Base-by-base conservation (phyloP, 2,888 invertebrate genomes). In the Luperina testacea region DNA sequence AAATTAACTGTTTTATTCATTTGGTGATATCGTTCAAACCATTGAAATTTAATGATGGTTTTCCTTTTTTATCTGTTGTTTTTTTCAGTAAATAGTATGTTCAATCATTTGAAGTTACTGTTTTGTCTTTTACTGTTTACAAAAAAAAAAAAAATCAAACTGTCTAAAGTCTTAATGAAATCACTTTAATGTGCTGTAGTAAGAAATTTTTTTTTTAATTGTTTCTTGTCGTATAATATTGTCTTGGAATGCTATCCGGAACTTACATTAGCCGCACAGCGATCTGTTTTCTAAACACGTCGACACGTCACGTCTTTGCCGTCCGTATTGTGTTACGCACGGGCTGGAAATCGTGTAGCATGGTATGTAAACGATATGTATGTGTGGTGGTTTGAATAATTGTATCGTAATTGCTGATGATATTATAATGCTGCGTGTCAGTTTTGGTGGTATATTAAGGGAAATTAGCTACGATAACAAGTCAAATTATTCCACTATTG, bases 261-360 rank as follows among this genome's bases (percentile, higher is more conserved):
- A 85, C 77, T 74, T 81, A 85, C 83, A 83, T 83, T 83, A 83
- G 77, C 82, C 51, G 81, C 17, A 59, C 32, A 63, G 67, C 82
- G 59, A 85, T 83, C 82, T 74, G 71, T 85, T 83, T 64, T 71
- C 82, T 38, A 71, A 64, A 77, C 86, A 82, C 86, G 83, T 82
- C 38, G 70, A 45, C 77, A 57, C 67, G 71, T 72, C 83, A 81
- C 81, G 81, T 83, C 72, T 32, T 38, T 59, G n/a, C n/a, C 73
- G 65, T 70, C 57, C 61, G 48, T 85, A 81, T 83, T 76, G 76
- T 83, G 72, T 83, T 71, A 76, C 82, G 67, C 70, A 65, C 72
- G 61, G 4, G 57, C 63, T 53, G 45, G 51, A 68, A 64, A 85
- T 81, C 72, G 53, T 81, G 61, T 32, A 61, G 61, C 32, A 48